Evolutionary conservation across 2,888 invertebrate species (phyloP), one percentile per base, ranked within the genome.

Genomic region (Ametastegia equiseti): DNA sequence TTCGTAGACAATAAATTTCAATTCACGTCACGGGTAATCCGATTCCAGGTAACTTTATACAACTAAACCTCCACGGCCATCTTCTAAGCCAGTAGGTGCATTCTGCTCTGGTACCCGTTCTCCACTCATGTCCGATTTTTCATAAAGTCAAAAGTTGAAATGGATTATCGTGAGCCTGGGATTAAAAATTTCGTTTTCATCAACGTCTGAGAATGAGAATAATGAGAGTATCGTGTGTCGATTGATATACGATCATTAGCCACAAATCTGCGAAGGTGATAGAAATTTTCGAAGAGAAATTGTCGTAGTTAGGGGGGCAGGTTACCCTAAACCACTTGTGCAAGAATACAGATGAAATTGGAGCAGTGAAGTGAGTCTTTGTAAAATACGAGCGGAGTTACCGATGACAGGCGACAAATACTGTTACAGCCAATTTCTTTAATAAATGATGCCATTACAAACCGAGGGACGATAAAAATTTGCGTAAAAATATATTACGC

Each of bases 371-470:
- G 77, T 39, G 77, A 27, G 27, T 71, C 71, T 75, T 36, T 75
- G 54, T 75, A 75, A 75, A 75, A 75, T 75, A 75, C 54, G 75
- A 75, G 19, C 50, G 36, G 75, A 54, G 75, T 75, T 54, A 75
- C 75, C 54, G 54, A 75, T 36, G 57, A 33, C 80, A 73, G 50
- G 60, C 13, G 84, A 87, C 84, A 87, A 87, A 88, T 87, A 86
- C 84, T 84, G 85, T 84, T 83, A 85, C 87, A 86, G 87, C 88
- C 90, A 89, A 90, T 91, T 91, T 90, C 88, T 88, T 90, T 90
- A 90, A 91, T 89, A 91, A 91, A 91, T 91, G 91, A 89, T 88
- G 87, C 90, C 88, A 91, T 91, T 91, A 90, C 87, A 85, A 83
- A 86, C 83, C 83, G 83, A 86, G 73, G 57, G 73, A 19, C 30